phyloP scores from a whole-genome alignment of 2,113 vertebrate genomes.

The Dipodomys stephensi region DNA sequence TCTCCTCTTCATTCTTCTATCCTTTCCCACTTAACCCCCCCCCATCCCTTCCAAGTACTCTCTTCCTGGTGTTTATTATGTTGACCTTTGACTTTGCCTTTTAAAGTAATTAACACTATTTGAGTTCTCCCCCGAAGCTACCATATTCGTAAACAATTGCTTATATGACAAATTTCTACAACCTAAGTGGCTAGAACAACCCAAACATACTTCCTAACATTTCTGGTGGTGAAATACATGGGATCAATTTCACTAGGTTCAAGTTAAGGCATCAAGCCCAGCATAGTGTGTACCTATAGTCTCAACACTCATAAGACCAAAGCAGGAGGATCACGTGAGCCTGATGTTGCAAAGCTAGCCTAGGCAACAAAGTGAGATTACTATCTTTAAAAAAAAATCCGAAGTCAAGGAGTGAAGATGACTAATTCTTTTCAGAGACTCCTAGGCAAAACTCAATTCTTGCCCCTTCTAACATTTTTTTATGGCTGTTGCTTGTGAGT shows the following conservation, averaged over 20 bases:
- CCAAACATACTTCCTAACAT: neutral
- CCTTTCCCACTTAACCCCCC: no score
- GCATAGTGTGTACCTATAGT: neutral
- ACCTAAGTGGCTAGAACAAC: neutral
- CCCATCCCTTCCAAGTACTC: no score
- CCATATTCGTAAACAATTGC: no score
- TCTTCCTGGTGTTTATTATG: no score
- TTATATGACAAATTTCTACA: neutral
- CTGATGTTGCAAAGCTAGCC: neutral
- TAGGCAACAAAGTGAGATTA: neutral
- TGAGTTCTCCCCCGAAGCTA: no score
- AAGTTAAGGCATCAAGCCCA: neutral
- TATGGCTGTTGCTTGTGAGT: neutral
- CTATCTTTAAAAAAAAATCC: neutral
- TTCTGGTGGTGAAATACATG: neutral
- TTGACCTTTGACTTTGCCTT: no score
- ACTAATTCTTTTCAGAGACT: neutral
- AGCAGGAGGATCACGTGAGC: neutral
- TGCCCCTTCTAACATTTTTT: neutral
- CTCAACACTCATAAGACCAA: neutral
- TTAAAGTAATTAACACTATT: no score
- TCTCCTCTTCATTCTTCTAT: no score
- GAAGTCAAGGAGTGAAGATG: neutral
- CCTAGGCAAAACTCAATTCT: neutral
- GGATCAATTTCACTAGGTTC: neutral